Base-by-base conservation (phyloP, 2,113 vertebrate species). In the Lepus europaeus region DNA sequence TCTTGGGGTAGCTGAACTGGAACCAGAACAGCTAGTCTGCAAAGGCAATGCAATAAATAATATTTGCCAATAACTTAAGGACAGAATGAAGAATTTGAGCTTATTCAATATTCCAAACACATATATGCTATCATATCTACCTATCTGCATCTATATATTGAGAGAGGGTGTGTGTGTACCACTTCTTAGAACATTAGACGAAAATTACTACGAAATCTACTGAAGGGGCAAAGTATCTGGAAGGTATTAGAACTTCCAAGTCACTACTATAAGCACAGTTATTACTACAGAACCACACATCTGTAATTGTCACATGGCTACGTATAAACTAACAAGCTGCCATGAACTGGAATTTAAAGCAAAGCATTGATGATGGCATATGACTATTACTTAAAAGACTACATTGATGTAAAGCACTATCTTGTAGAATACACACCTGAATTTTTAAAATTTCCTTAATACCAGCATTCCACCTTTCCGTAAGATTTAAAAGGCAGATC, bases 181-280 rank as follows among this genome's bases (percentile, higher is more conserved):
- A 82, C 39, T 94, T 89, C 73, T 82, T 79, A 64, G 49, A 73
- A 68, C 64, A 59, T 74, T 63, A 45, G 23, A 56, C 68, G 68
- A 92, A 91, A 95, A 87, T 69, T 86, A 78, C 72, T 3, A 66
- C 39, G 85, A 89, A 93, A 78, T 80, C 64, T 89, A 88, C 4
- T 61, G 5, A 90, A 64, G 36, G 33, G 31, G 22, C 36, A 92
- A 84, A 87, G 23, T 84, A 6, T 10, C 77, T 79, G 25, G 51
- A 83, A 31, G 12, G 8, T 76, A 36, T 5, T 45, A 66, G 4
- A 74, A 49, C 7, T 73, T 78, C 12, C 27, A 95, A 91, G 68
- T 90, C 33, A 74, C 49, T 73, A 22, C 23, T 49, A 51, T 0
- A 76, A 25, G 14, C 51, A 77, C 17, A 76, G 56, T 81, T 78